A percentile compares a stretch with the other conserved stretches of the same genome.
Conservation (phyloP, 1,140 invertebrate genomes). For the Chrysomallon squamiferum region DNA sequence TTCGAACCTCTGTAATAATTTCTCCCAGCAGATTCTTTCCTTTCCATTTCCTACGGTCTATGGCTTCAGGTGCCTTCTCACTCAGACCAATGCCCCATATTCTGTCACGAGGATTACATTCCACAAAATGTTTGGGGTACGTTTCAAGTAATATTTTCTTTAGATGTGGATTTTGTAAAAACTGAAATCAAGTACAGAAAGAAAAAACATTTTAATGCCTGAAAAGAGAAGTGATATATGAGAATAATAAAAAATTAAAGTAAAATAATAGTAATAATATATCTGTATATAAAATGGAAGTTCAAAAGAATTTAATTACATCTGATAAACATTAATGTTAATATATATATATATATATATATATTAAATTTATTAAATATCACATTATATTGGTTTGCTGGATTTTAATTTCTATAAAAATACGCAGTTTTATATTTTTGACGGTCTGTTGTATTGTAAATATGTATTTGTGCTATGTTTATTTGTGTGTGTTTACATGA, state of each 20-base stretch:
- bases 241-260: neutral
- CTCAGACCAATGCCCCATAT: constrained; percentile 43
- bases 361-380: neutral
- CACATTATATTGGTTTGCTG: neutral
- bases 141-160: constrained; percentile 38
- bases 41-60: constrained; percentile 31
- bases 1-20: constrained; percentile 41
- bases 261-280: neutral
- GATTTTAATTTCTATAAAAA: too few species aligned
- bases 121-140: constrained; percentile 48
- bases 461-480: too few species aligned
- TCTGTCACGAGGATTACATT: constrained; percentile 55
- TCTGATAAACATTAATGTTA: neutral
- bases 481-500: too few species aligned
- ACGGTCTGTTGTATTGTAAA: too few species aligned
- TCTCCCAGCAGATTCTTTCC: constrained; percentile 48
- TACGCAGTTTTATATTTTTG: too few species aligned
- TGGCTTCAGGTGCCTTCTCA: constrained; percentile 26
- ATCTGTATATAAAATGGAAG: neutral
- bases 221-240: neutral
- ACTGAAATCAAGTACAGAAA: constrained; percentile 47
- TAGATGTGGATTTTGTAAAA: constrained; percentile 49
- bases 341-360: neutral
- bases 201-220: neutral
- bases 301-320: neutral